phyloP scores from a whole-genome alignment of 2,113 vertebrate genomes.

The Sander vitreus region DNA sequence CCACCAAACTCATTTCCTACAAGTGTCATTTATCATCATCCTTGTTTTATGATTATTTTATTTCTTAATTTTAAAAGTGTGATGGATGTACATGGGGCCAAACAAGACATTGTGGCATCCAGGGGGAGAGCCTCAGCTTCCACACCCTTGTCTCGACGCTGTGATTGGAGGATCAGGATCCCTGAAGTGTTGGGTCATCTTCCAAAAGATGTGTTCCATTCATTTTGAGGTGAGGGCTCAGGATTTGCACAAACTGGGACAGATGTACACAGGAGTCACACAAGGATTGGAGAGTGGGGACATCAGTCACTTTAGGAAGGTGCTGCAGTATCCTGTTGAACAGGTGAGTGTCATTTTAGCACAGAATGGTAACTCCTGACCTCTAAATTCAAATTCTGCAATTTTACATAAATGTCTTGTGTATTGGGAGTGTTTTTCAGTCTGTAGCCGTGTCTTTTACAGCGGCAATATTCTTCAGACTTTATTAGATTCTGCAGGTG shows the following conservation, averaged over 20 bases:
- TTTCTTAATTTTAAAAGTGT: slow-evolving; percentile 10
- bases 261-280: not conserved
- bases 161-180: slow-evolving; percentile 79
- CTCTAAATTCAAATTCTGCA: not conserved
- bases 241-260: slow-evolving; percentile 20
- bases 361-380: not conserved
- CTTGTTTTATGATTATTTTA: slow-evolving; percentile 4
- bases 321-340: not conserved
- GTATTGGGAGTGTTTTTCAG: not conserved
- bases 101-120: slow-evolving; percentile 32
- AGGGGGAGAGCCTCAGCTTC: slow-evolving; percentile 50
- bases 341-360: slow-evolving; percentile 57
- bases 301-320: not conserved
- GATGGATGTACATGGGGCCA: slow-evolving; percentile 26
- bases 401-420: not conserved
- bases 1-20: not conserved
- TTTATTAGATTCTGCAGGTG: slow-evolving; percentile 13
- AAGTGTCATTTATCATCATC: not conserved
- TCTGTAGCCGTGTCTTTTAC: not conserved
- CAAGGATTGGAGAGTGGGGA: slow-evolving; percentile 15
- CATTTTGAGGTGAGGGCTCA: slow-evolving; percentile 45
- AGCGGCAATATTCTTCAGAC: not conserved
- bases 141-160: slow-evolving; percentile 32
- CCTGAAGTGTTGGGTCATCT: slow-evolving; percentile 75
- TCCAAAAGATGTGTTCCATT: slow-evolving; percentile 53